Percentiles rank a stretch among this genome's conserved stretches.
phyloP scores from a whole-genome alignment of 2,888 invertebrate genomes.

The Pomacea canaliculata region DNA sequence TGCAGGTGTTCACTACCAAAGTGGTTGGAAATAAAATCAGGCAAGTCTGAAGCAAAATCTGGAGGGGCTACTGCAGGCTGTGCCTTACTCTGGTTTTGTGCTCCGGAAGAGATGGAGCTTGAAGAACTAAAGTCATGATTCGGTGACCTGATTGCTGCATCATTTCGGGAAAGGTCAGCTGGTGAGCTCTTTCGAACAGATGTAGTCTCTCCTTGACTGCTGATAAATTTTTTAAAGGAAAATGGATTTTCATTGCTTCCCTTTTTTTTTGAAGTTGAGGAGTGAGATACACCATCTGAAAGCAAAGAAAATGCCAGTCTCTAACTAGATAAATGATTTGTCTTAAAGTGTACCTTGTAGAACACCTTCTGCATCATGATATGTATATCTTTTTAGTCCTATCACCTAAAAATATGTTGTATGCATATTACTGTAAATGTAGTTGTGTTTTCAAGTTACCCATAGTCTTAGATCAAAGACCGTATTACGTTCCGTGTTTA shows the following conservation, averaged over 20 bases:
- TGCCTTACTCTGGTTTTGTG: background rate
- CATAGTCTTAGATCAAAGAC: too few relatives aligned
- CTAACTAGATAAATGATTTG: too few relatives aligned
- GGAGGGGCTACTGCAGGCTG: constrained; percentile 26
- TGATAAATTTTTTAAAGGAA: constrained; percentile 67
- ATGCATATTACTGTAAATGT: too few relatives aligned
- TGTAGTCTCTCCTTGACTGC: constrained; percentile 28
- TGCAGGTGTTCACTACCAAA: constrained; percentile 37
- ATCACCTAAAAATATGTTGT: too few relatives aligned
- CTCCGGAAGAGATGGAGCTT: background rate
- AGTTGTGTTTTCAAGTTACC: too few relatives aligned
- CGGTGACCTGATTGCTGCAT: background rate
- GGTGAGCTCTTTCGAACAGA: constrained; percentile 17
- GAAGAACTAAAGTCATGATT: background rate
- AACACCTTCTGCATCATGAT: too few relatives aligned
- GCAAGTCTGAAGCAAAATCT: constrained; percentile 63
- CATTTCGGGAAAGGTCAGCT: constrained; percentile 1
- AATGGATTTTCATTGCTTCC: constrained; percentile 65
- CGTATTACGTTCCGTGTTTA: too few relatives aligned
- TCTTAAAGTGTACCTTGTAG: too few relatives aligned
- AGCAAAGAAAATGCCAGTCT: too few relatives aligned
- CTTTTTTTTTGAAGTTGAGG: constrained; percentile 38
- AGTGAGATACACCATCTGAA: background rate
- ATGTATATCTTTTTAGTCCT: too few relatives aligned
- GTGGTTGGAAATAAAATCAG: constrained; percentile 68